Evolutionary conservation across 2,797 vertebrate species (phyloP), one percentile per base, ranked within the genome.

Genomic region (Luscinia megarhynchos): DNA sequence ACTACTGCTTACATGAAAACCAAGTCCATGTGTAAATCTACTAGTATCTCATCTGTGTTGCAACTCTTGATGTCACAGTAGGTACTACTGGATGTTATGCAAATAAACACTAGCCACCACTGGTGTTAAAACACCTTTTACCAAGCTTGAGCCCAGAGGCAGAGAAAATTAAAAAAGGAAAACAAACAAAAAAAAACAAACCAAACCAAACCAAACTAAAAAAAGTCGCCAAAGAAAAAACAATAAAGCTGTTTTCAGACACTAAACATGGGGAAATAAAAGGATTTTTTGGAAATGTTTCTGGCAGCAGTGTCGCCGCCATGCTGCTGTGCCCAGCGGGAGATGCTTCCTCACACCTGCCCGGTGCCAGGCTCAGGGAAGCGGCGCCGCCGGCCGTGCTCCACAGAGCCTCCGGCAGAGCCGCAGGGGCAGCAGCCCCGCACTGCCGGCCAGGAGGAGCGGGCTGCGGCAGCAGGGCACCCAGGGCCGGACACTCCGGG

Each of bases 361-460:
- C 16, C 1, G 18, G 12, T 6, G n/a, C 32, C 53, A 46, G 17
- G 9, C 29, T 34, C 12, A 15, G 7, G 54, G 23, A 22, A 19
- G 10, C 0, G 11, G 48, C 32, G 24, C 12, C 15, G 5, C 12
- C 29, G 4, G 51, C 8, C 4, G 1, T 2, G 24, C 2, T 53
- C 6, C 15, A 10, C 36, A 7, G 10, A 13, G 9, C 29, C 30
- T 3, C 9, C 1, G 5, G 15, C 23, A 1, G 4, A 3, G 9
- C 0, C 2, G 38, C 76, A 3, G 12, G 3, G 40, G 38, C 48
- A 29, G 80, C 27, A 6, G 46, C 40, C 27, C 9, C 4, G 26
- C 15, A 29, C 11, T 12, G 8, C n/a, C 3, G 2, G 32, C 3
- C 8, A 3, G 5, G 7, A 50, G 23, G 17, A 36, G 58, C 8